Evolutionary conservation across 2,888 invertebrate species (phyloP), one percentile per base, ranked within the genome.

Genomic region (Stegophylla sp.): DNA sequence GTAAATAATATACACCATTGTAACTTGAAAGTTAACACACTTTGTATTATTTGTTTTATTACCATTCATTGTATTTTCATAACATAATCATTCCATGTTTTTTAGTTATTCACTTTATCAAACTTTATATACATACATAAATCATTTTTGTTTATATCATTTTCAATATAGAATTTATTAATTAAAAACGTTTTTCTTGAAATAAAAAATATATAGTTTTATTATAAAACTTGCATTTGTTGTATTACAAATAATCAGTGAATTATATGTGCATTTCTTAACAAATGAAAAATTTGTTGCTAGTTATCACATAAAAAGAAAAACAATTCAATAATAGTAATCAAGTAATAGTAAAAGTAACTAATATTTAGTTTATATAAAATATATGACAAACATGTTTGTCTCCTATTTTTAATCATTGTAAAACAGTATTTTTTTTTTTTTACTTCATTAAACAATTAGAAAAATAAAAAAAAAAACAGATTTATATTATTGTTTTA

Each of bases 61-160:
- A 77, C 4, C 20, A 66, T n/a, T 67, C n/a, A 66, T 76, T 77
- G 13, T 77, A 69, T 56, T 77, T 77, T 51, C 41, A 26, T 48
- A 51, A 67, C 28, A 69, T 75, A 75, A 64, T 63, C 79, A 79
- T 79, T 79, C 79, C 79, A 79, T 79, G 45, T 61, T 51, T 71
- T 69, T 79, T 71, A 61, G 34, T 61, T 61, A 41, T 71, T 66
- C 64, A 76, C 51, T 64, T 53, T 53, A 75, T 51, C 75, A 75
- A 79, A 79, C 41, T 79, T 13, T 48, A 64, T 26, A 63, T 53
- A 73, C 28, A 75, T 64, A 74, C 48, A 75, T 75, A 51, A 61
- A 48, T 72, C 15, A 17, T 66, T 67, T 76, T 76, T 67, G 51
- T 71, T 61, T 41, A 61, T 48, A 20, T 51, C 9, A 71, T 61